phyloP scores from a whole-genome alignment of 2,888 invertebrate species.

The Pseudococcus jackbeardsleyi region DNA sequence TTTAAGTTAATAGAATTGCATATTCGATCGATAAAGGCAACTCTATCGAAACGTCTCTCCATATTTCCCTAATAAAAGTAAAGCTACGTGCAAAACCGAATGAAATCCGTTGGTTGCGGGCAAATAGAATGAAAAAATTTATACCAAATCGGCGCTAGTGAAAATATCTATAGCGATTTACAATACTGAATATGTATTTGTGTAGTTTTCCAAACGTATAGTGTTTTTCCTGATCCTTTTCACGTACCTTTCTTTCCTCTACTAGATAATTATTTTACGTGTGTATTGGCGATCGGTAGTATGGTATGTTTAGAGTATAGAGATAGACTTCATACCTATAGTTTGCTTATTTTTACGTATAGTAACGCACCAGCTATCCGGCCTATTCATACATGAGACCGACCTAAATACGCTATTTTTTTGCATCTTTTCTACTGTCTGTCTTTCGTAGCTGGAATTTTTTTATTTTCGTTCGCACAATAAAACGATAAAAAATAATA shows the following conservation, averaged over 20 bases:
- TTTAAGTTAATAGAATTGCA: slow-evolving; percentile 28
- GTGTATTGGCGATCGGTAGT: slow-evolving; percentile 29
- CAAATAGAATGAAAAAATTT: background rate
- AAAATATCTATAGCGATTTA: background rate
- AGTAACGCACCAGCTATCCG: slow-evolving; percentile 23
- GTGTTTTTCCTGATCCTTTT: background rate
- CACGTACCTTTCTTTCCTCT: background rate
- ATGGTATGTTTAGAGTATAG: slow-evolving; percentile 9
- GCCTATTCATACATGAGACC: background rate
- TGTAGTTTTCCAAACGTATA: background rate
- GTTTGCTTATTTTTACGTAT: background rate
- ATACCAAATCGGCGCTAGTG: background rate
- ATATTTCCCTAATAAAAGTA: background rate
- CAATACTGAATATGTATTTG: background rate
- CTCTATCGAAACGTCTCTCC: background rate
- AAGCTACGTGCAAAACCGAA: background rate
- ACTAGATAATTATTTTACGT: slow-evolving; percentile 7
- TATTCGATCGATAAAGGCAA: slow-evolving; percentile 3
- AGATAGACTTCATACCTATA: background rate
- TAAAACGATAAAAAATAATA: background rate
- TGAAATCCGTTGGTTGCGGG: background rate
- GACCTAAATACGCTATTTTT: slow-evolving; percentile 42
- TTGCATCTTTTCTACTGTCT: slow-evolving; percentile 48
- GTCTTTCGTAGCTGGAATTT: slow-evolving; percentile 20
- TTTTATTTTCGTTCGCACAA: background rate